Percentiles rank a stretch among this genome's conserved stretches.
These are phyloP conservation scores for Malurus leucopterus DNA, from an alignment of 2,797 vertebrate species.

Conservation along the genomic window DNA sequence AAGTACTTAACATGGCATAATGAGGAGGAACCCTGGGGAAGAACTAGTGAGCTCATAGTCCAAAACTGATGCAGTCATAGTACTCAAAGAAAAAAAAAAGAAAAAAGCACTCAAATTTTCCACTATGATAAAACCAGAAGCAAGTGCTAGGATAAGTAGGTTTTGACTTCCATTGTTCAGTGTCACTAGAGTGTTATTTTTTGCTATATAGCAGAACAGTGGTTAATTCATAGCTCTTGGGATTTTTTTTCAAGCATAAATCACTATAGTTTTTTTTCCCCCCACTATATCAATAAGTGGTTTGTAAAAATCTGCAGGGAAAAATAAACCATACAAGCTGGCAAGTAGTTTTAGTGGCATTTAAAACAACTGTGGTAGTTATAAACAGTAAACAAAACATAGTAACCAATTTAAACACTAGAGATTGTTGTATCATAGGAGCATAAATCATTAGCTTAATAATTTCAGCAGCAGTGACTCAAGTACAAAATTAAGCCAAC, in stretches of 20 bases:
- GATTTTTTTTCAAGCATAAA: slow-evolving; percentile 57
- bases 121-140: slow-evolving; percentile 81
- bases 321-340: slow-evolving; percentile 68
- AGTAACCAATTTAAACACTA: slow-evolving; percentile 72
- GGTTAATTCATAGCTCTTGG: slow-evolving; percentile 68
- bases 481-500: slow-evolving; percentile 74
- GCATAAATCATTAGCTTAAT: slow-evolving; percentile 78
- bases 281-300: slow-evolving; percentile 62
- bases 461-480: slow-evolving; percentile 70
- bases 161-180: slow-evolving; percentile 70
- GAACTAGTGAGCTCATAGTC: slow-evolving; percentile 69
- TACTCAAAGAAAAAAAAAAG: slow-evolving; percentile 63
- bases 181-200: slow-evolving; percentile 39
- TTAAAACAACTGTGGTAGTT: slow-evolving; percentile 71
- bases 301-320: slow-evolving; percentile 68
- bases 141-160: slow-evolving; percentile 50
- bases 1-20: slow-evolving; percentile 65
- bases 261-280: slow-evolving; percentile 17
- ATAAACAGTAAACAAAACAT: slow-evolving; percentile 81
- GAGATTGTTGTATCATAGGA: slow-evolving; percentile 64
- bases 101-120: slow-evolving; percentile 74
- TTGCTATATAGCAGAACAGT: slow-evolving; percentile 59
- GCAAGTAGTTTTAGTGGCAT: slow-evolving; percentile 59
- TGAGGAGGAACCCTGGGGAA: slow-evolving; percentile 54
- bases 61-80: slow-evolving; percentile 69